phyloP scores from a whole-genome alignment of 2,888 invertebrate species.

The Serrognathus titanus region DNA sequence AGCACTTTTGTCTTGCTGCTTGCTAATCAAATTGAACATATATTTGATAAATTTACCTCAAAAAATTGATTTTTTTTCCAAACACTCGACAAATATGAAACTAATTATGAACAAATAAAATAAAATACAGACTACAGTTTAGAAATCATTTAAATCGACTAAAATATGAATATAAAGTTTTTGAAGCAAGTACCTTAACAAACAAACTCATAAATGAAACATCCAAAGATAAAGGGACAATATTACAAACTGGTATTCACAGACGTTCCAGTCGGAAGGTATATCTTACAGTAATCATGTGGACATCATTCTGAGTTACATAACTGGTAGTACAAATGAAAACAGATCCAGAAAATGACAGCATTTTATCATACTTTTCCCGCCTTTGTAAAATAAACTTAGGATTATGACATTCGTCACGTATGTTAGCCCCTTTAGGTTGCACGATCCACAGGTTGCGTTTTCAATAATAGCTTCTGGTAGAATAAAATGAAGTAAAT shows the following conservation, averaged over 20 bases:
- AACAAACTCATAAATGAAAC: not conserved
- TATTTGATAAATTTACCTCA: too few relatives aligned
- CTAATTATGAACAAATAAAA: too few relatives aligned
- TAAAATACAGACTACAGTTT: too few relatives aligned
- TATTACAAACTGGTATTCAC: too few relatives aligned
- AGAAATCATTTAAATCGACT: not conserved
- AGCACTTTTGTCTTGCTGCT: too few relatives aligned
- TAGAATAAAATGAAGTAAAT: slow-evolving; percentile 29
- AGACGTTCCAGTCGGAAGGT: not conserved
- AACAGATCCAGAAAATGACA: slow-evolving; percentile 22
- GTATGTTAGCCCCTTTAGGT: slow-evolving; percentile 26
- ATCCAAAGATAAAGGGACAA: too few relatives aligned
- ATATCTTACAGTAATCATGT: slow-evolving; percentile 25
- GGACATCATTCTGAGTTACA: slow-evolving; percentile 27
- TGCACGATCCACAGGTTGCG: slow-evolving; percentile 24
- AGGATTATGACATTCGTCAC: not conserved
- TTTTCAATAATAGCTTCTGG: slow-evolving; percentile 26
- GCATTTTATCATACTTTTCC: not conserved
- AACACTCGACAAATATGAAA: too few relatives aligned
- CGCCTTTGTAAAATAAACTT: too few relatives aligned
- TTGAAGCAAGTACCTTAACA: too few relatives aligned
- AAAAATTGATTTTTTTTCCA: too few relatives aligned
- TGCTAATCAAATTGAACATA: too few relatives aligned
- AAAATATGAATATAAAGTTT: not conserved
- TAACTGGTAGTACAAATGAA: slow-evolving; percentile 23